Evolutionary conservation across 2,888 invertebrate species (phyloP), one percentile per base, ranked within the genome.

Genomic region (Agrotis puta): DNA sequence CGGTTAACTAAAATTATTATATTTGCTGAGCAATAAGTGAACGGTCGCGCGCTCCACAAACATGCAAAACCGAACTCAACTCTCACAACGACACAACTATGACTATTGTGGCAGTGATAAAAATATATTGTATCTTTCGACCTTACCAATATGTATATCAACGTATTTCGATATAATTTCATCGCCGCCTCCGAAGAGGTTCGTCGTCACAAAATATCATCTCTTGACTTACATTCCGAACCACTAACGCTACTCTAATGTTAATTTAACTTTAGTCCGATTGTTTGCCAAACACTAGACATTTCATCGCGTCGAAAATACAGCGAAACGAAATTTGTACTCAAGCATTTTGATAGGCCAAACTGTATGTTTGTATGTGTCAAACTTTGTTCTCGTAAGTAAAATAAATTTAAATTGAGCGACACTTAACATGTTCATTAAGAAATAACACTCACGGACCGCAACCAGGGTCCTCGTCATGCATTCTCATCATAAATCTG

Each of bases 51-150:
- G 73, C 76, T 50, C 81, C 85, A 81, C 82, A 66, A 64, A 77
- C 84, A 86, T 85, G 79, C 88, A 84, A 85, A 86, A 85, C 81
- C 79, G 67, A 81, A 87, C 79, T 79, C 71, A 82, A 76, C 79
- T 77, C 53, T 66, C 83, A 83, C 78, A 81, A 79, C 82, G 80
- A 86, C 79, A 84, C 83, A 82, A 70, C 85, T 91, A 92, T 85
- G 86, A 91, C 90, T 93, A 93, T 89, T 85, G 92, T 92, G 95
- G 95, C 95, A 95, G 94, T 96, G 95, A 92, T 90, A 94, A 94
- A 94, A 94, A 94, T 93, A 94, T 94, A 94, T 90, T 86, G 85
- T 83, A 89, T 91, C 87, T 90, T 87, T 88, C 85, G 84, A 88
- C 82, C 89, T 91, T 91, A 92, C 79, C 79, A 88, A 84, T 86